These are phyloP conservation scores for Macaca mulatta DNA, from an alignment of 2,113 vertebrate genomes.

Conservation along the genomic window DNA sequence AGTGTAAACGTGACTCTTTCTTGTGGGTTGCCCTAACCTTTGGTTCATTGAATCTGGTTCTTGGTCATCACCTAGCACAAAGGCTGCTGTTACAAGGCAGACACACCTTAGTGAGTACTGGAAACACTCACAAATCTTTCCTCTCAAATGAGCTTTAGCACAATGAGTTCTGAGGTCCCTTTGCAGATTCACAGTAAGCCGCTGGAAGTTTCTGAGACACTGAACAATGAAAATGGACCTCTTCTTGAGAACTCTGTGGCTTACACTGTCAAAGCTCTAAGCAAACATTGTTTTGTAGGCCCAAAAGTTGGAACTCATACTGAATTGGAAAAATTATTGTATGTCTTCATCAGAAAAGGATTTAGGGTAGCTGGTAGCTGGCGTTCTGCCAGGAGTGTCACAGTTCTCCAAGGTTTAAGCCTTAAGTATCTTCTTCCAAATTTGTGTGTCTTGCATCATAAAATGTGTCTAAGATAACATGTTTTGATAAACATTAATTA, in stretches of 20 bases:
- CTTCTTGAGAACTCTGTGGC: conserved; percentile 27
- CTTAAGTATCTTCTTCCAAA: neutral
- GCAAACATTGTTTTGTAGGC: neutral
- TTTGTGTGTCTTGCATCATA: conserved; percentile 21
- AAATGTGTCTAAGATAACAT: conserved; percentile 11
- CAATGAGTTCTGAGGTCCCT: neutral
- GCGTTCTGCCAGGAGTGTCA: neutral
- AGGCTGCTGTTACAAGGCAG: neutral
- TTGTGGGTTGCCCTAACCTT: neutral
- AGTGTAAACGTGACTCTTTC: neutral
- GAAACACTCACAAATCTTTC: neutral
- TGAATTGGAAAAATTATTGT: neutral
- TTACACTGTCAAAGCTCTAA: neutral
- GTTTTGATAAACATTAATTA: conserved; percentile 20
- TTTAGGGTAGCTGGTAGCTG: conserved; percentile 14
- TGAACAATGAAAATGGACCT: conserved; percentile 58
- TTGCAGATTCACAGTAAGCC: neutral
- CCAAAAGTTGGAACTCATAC: neutral
- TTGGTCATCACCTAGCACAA: neutral
- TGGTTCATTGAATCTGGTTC: neutral
- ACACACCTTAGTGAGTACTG: neutral
- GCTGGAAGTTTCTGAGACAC: conserved; percentile 23
- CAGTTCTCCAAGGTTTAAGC: neutral
- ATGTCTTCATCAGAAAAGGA: conserved; percentile 37
- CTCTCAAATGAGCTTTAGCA: conserved; percentile 21